A percentile compares a stretch with the other conserved stretches of the same genome.
Conservation (phyloP, 2,888 invertebrate species). For the Chesias legatella region DNA sequence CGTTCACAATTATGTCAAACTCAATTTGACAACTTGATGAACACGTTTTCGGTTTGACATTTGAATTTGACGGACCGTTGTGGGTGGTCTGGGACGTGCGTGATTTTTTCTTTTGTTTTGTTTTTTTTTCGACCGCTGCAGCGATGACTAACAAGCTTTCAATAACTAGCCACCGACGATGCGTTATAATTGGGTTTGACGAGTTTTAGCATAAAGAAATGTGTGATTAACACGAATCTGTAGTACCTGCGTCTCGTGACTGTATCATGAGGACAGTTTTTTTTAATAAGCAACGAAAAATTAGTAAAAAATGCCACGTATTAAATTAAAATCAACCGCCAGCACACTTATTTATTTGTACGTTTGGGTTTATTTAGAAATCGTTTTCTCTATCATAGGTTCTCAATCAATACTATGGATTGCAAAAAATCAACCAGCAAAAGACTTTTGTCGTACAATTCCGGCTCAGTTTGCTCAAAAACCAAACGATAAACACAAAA, state of each 20-base stretch:
- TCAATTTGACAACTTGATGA: slow-evolving; percentile 78
- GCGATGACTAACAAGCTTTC: slow-evolving; percentile 71
- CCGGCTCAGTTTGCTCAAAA: slow-evolving; percentile 46
- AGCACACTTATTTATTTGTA: no score
- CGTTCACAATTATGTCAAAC: slow-evolving; percentile 75
- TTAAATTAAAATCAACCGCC: no score
- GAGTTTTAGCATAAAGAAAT: slow-evolving; percentile 26
- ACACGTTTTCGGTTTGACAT: slow-evolving; percentile 67
- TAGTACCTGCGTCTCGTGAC: no score
- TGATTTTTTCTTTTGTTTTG: slow-evolving; percentile 54
- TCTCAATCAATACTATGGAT: slow-evolving; percentile 43
- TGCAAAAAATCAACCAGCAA: slow-evolving; percentile 37
- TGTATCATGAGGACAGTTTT: no score
- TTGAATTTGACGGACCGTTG: slow-evolving; percentile 66
- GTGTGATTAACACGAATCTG: not conserved
- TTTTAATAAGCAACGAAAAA: no score
- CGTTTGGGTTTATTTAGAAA: no score
- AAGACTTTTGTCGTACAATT: slow-evolving; percentile 32
- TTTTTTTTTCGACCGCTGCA: slow-evolving; percentile 53
- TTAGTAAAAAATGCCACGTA: no score
- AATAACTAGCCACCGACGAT: slow-evolving; percentile 69
- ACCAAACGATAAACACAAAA: slow-evolving; percentile 52
- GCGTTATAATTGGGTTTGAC: slow-evolving; percentile 62
- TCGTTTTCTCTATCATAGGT: slow-evolving; percentile 8
- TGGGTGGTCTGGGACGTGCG: slow-evolving; percentile 70